Percentiles rank a stretch among this genome's conserved stretches.
Evolutionary conservation across 2,113 vertebrate species (phyloP).

Genomic region (Podiceps cristatus): DNA sequence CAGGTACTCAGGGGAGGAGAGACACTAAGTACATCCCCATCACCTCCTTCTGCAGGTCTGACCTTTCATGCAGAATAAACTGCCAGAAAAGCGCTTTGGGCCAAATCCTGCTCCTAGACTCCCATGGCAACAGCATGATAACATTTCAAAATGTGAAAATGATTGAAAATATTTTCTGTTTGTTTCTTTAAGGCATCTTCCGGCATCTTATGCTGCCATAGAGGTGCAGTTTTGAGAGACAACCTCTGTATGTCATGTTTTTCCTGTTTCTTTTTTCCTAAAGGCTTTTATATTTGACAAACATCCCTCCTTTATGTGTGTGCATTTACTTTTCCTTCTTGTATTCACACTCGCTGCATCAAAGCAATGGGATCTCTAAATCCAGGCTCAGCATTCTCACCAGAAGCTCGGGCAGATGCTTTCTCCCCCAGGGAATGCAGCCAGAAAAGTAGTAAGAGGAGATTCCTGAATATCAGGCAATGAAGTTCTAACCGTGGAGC

Average conservation of each 20-base stretch:
- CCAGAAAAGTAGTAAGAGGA: background rate
- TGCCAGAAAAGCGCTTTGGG: background rate
- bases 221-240: background rate
- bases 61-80: background rate
- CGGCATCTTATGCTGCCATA: background rate
- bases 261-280: background rate
- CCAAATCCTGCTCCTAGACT: background rate
- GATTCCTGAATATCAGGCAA: background rate
- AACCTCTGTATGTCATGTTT: background rate
- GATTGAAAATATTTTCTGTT: background rate
- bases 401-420: background rate
- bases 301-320: background rate
- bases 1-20: background rate
- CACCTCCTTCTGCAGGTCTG: background rate
- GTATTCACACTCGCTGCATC: background rate
- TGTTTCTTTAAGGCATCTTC: background rate
- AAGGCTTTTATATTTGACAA: background rate
- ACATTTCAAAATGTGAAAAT: background rate
- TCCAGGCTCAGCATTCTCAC: background rate
- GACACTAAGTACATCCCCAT: background rate
- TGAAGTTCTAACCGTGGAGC: background rate
- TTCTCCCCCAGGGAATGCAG: background rate
- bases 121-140: background rate
- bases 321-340: background rate
- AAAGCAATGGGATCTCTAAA: background rate